A percentile compares a stretch with the other conserved stretches of the same genome.
phyloP scores from a whole-genome alignment of 2,113 vertebrate genomes.

The Chrysochloris asiatica region DNA sequence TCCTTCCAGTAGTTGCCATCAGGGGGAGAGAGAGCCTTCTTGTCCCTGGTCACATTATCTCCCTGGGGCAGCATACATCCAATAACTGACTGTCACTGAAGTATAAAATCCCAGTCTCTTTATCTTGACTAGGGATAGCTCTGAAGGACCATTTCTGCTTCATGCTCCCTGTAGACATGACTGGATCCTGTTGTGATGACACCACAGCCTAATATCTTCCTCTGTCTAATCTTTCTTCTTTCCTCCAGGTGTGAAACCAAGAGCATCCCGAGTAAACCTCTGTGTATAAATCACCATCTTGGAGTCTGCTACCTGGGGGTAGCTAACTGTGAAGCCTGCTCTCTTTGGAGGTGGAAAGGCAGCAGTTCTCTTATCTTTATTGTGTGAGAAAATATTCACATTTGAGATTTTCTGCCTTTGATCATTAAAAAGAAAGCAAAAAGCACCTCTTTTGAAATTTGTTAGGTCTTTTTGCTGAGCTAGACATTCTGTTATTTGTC shows the following conservation, averaged over 20 bases:
- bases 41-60: not conserved
- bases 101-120: not conserved
- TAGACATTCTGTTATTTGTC: constrained; percentile 14
- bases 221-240: not conserved
- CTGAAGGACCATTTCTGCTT: not conserved
- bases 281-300: not conserved
- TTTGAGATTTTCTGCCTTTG: constrained; percentile 34
- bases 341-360: not conserved
- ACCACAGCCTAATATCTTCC: not conserved
- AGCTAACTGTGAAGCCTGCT: not conserved
- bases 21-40: not conserved
- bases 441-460: not conserved
- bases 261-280: not conserved
- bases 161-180: not conserved
- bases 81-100: not conserved
- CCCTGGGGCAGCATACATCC: not conserved
- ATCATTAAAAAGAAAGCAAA: constrained; percentile 30
- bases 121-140: not conserved
- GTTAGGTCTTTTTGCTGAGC: not conserved
- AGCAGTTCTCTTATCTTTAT: not conserved
- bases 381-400: constrained; percentile 25
- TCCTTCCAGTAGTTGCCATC: not conserved
- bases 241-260: not conserved
- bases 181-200: not conserved
- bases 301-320: not conserved